These are phyloP conservation scores for Aurelia sp. DNA, from an alignment of 30 jellyfish, hydroid and myxozoan genomes.

Conservation along the genomic window DNA sequence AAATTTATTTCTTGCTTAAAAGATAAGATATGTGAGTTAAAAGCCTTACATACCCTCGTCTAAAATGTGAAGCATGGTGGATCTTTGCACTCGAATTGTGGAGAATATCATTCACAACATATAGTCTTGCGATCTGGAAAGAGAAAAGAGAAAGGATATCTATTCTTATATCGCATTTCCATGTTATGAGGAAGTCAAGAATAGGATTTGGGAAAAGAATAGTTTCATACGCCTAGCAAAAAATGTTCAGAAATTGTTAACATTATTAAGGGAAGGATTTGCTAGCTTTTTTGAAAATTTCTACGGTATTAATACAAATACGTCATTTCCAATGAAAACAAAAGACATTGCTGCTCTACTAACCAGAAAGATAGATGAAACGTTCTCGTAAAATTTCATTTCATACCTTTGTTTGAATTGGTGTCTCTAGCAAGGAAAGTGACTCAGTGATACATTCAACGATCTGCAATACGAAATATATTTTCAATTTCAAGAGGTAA, in stretches of 20 bases:
- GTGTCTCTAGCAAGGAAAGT: slow-evolving; percentile 89
- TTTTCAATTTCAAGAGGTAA: no score
- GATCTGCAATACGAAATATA: slow-evolving; percentile 47
- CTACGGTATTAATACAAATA: no score
- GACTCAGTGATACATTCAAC: slow-evolving; percentile 96
- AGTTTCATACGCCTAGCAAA: no score
- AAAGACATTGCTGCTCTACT: no score
- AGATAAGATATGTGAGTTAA: no score
- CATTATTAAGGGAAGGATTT: not conserved
- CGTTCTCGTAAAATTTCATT: not conserved
- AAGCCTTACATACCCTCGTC: slow-evolving; percentile 79
- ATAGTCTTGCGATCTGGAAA: slow-evolving; percentile 90
- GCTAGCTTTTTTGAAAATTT: no score
- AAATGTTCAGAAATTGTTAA: not conserved
- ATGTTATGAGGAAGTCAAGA: no score
- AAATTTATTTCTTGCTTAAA: no score
- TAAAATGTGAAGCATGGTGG: slow-evolving; percentile 85
- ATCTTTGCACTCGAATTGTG: slow-evolving; percentile 89
- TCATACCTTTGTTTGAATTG: slow-evolving; percentile 86
- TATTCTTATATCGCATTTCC: no score
- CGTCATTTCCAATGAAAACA: no score
- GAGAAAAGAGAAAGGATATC: not conserved
- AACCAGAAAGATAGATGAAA: no score
- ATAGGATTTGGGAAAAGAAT: no score
- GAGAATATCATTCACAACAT: slow-evolving; percentile 91